Base-by-base conservation (phyloP, 2,888 invertebrate genomes). In the Loripinus fragilis region DNA sequence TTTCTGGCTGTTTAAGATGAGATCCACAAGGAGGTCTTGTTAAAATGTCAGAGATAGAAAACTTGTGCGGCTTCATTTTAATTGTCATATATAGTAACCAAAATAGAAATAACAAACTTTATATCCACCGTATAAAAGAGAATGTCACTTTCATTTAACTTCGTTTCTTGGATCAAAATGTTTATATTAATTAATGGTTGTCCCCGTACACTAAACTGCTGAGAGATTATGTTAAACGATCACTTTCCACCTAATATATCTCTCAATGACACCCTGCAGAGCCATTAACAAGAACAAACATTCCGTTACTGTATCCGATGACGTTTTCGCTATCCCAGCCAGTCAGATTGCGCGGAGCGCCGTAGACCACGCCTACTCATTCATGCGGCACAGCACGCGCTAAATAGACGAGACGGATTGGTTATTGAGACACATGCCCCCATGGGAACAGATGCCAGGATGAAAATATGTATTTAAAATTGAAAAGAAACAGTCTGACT, bases 391-490 rank as follows among this genome's bases (percentile, higher is more conserved):
- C 67, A 33, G 64, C 76, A 42, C 70, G 74, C 74, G 72, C 65
- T 66, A 71, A 74, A 65, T 73, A 60, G 55, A 69, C 74, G 77
- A 81, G 75, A 76, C 84, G 68, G 80, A 84, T 84, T 80, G 81
- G 84, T 35, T 78, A 65, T 73, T 8, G 35, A 65, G 76, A 76
- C 80, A 73, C 42, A 33, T 65, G 71, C 60, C 70, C 84, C 45
- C 81, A 23, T 64, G 81, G 81, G 84, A 84, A 70, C 66, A 67
- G 20, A 75, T 84, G 81, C 64, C 84, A 81, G 41, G 17, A 50
- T 28, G 12, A 35, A 64, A 68, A 50, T 38, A 68, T 68, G 45
- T 68, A 68, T 68, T 68, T 68, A 68, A 71, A 75, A 75, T 70
- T 70, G 70, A 69, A 64, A 33, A 35, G 42, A 48, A 50, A 48